Base-by-base conservation (phyloP, 1,140 invertebrate genomes). In the Antheraea pernyi region DNA sequence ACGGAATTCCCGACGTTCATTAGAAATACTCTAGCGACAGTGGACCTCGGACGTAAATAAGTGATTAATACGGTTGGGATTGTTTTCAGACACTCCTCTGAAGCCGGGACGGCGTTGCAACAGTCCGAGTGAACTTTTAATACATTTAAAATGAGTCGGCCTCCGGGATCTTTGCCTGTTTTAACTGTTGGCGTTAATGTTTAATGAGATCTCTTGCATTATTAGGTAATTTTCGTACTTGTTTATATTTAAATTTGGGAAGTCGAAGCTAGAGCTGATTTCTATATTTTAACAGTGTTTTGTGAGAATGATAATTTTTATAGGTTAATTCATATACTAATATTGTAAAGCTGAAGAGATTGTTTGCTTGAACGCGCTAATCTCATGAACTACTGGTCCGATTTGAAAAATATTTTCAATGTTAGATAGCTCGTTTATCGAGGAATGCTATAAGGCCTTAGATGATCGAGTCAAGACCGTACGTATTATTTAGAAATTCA, bases 51-150 rank as follows among this genome's bases (percentile, higher is more conserved):
- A 77, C 82, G 83, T 91, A 89, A 91, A 91, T 91, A 91, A 89
- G 89, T 91, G 89, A 91, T 91, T 89, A 91, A 89, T 83, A 86
- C 86, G 87, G 89, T 91, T 88, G 80, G 83, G 84, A 91, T 91
- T 91, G 89, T 89, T 91, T 89, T 89, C 83, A 84, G 81, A 80
- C 80, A 77, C 71, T 77, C 69, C 59, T 67, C 36, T 71, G 69
- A 73, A 72, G 73, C 73, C 73, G 66, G 74, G 72, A 71, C 73
- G 66, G 75, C 70, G 72, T 74, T 84, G 84, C 85, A 86, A 81
- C 83, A 71, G 67, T 80, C 68, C 72, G 74, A 70, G 68, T 82
- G 70, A 88, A 85, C 80, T 89, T 80, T 86, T 88, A 84, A 86
- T 89, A 88, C 87, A 89, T 89, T 89, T 89, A 81, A 78, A 86